Evolutionary conservation across 2,888 invertebrate species (phyloP), one percentile per base, ranked within the genome.

Genomic region (Exephanes ischioxanthus): DNA sequence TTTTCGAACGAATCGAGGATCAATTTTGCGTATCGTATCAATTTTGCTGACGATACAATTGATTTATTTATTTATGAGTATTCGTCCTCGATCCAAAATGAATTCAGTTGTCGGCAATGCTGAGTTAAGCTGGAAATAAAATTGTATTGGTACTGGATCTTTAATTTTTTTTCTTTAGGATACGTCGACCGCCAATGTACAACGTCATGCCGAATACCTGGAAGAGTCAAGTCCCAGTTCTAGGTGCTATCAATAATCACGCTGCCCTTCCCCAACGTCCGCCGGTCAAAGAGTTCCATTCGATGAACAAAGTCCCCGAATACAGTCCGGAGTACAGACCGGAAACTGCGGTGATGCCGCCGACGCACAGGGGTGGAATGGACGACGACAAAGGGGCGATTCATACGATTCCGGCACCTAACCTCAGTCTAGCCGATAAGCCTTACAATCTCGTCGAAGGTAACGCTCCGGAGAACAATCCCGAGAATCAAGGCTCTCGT

Each of bases 341-440:
- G 53, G 91, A 91, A 72, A 79, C 90, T 2, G 85, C 87, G 19
- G 85, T 89, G 1, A 77, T 91, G 67, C 90, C 91, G 26, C 86
- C 91, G 4, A 90, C 90, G 1, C 92, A 93, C 83, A 88, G 91
- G 41, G 91, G 89, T 0, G 88, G 87, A 14, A 73, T 92, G 33
- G 93, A 93, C 81, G 93, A 93, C 83, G 94, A 94, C 83, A 95
- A 96, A 92, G 97, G 97, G 89, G 97, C 97, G 2, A 97, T 98
- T 92, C 97, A 97, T 94, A 97, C 97, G 11, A 97, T 98, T 88
- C 97, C 97, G 91, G 97, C 98, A 33, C 98, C 98, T 9, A 97
- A 97, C 94, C 95, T 98, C 72, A 96, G 96, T 88, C 95, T 96
- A 7, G 95, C 96, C 0, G 96, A 96, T 92, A 96, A 95, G 90